Evolutionary conservation across 2,113 vertebrate genomes (phyloP), one percentile per base, ranked within the genome.

Genomic region (Diadophis punctatus): DNA sequence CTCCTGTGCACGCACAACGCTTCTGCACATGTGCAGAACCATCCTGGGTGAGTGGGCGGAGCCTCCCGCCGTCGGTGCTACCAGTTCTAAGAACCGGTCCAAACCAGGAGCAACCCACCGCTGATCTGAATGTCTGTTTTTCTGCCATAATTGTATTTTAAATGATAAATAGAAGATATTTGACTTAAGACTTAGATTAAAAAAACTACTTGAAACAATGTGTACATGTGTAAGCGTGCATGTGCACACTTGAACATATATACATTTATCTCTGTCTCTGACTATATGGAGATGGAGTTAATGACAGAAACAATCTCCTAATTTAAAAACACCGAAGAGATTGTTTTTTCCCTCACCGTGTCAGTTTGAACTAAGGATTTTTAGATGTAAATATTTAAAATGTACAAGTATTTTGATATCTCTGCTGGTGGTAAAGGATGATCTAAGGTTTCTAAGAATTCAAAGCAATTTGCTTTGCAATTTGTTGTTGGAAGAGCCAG

Each of bases 91-190:
- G n/a, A n/a, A n/a, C n/a, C n/a, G n/a, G n/a, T n/a, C n/a, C n/a
- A n/a, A n/a, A n/a, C n/a, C n/a, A n/a, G n/a, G n/a, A n/a, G n/a
- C n/a, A n/a, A n/a, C n/a, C n/a, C n/a, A n/a, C n/a, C n/a, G n/a
- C n/a, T n/a, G n/a, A n/a, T n/a, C n/a, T 52, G 23, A 0, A 22
- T 18, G 53, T 91, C 16, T 49, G 3, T 27, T 95, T 90, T 8
- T 25, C 80, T 88, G 91, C 90, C 2, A 49, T 60, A 91, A 91
- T 23, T 9, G 51, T 63, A 11, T 2, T 51, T 90, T 91, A 5
- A 11, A n/a, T 43, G 18, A 2, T 0, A 0, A 1, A 1, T 4
- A 18, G 92, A 53, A 91, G 94, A 43, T 55, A 52, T 0, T 0
- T 3, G 63, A 8, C 1, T 63, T 18, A 74, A 39, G 16, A 39